Evolutionary conservation across 2,797 vertebrate species (phyloP).

Genomic region (Steatocranus sp.): DNA sequence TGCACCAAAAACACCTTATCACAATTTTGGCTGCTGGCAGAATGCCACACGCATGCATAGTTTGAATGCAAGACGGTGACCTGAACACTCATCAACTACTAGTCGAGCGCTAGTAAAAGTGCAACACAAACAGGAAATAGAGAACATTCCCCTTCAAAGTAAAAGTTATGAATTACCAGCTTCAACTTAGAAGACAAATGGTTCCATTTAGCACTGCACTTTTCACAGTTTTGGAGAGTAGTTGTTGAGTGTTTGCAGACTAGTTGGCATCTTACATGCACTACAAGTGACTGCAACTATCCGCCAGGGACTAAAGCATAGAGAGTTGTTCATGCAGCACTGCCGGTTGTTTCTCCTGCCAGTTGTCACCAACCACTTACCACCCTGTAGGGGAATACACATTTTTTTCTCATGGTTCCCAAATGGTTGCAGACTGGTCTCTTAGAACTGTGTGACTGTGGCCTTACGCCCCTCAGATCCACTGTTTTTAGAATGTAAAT

Average conservation of each 20-base stretch:
- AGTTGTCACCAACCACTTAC: neutral
- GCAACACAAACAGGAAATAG: neutral
- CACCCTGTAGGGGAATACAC: neutral
- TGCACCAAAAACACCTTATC: neutral
- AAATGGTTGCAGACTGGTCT: neutral
- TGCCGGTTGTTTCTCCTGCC: neutral
- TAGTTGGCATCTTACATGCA: neutral
- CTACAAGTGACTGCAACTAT: neutral
- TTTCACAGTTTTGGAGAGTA: neutral
- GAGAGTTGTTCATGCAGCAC: neutral
- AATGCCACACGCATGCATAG: neutral
- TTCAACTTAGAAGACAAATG: neutral
- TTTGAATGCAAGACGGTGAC: neutral
- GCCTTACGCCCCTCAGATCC: neutral
- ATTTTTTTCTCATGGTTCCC: neutral
- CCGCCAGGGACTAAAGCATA: neutral
- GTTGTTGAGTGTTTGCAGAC: neutral
- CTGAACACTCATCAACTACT: neutral
- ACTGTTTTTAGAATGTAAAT: neutral
- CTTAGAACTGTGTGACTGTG: neutral
- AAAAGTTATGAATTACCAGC: neutral
- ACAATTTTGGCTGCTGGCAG: neutral
- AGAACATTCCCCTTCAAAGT: neutral
- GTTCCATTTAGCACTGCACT: neutral
- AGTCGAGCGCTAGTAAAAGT: rapidly evolving